Conservation (phyloP, 2,113 vertebrate species). For the Larimichthys polyactis region DNA sequence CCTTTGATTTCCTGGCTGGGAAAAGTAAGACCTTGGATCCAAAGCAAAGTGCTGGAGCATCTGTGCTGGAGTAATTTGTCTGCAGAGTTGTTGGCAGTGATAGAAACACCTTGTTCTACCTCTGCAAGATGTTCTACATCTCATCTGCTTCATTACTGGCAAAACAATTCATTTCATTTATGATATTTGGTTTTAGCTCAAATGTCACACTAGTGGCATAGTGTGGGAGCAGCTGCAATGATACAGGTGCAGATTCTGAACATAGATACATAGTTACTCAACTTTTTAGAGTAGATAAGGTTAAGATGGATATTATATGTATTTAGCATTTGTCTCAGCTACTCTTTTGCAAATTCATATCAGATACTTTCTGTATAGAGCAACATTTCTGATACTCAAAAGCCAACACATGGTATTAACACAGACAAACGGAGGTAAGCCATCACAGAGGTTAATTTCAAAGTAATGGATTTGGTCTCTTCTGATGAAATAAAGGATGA, state of each 20-base stretch:
- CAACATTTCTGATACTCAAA: constrained; percentile 12
- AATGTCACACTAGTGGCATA: constrained; percentile 13
- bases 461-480: background rate
- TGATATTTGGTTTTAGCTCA: constrained; percentile 37
- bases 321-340: background rate
- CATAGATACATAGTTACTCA: background rate
- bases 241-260: background rate
- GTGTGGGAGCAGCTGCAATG: background rate
- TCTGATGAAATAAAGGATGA: background rate
- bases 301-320: no score
- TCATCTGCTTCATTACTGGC: constrained; percentile 61
- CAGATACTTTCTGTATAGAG: background rate
- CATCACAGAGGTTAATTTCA: background rate
- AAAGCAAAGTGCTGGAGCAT: constrained; percentile 53
- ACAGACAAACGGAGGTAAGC: background rate
- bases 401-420: constrained; percentile 1
- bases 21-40: constrained; percentile 50
- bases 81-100: constrained; percentile 57
- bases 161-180: constrained; percentile 54
- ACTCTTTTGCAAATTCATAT: background rate
- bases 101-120: constrained; percentile 62
- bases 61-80: constrained; percentile 59
- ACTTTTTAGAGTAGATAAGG: no score
- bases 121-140: constrained; percentile 55
- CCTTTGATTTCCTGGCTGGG: constrained; percentile 62